These are phyloP conservation scores for Smittia aterrima DNA, from an alignment of 2,888 invertebrate genomes.

Conservation along the genomic window DNA sequence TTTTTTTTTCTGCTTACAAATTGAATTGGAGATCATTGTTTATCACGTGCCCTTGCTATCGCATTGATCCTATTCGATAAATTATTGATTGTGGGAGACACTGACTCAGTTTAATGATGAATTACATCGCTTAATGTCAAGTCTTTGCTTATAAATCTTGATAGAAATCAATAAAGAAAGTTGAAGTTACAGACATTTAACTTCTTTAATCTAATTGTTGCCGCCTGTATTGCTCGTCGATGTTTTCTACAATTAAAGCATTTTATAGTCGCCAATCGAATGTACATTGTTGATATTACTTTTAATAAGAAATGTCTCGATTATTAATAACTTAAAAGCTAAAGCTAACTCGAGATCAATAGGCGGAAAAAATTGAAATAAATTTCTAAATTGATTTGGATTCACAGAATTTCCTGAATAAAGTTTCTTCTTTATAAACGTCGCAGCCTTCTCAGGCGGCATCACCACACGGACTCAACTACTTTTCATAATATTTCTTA, in stretches of 20 bases:
- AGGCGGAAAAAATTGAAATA: no score
- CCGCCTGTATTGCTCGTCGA: neutral
- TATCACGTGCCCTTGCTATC: neutral
- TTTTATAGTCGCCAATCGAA: neutral
- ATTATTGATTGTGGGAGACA: slow-evolving; percentile 1
- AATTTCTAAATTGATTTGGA: no score
- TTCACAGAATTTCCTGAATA: no score
- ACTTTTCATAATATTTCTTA: no score
- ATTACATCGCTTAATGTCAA: neutral
- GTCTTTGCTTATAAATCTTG: neutral
- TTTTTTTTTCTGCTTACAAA: neutral
- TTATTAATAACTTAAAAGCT: no score
- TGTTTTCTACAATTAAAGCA: neutral
- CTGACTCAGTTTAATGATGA: slow-evolving; percentile 9
- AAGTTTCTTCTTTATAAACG: no score
- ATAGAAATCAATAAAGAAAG: neutral
- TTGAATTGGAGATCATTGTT: neutral
- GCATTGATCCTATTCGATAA: neutral
- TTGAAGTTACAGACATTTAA: neutral
- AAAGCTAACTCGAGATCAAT: no score
- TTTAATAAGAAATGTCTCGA: neutral
- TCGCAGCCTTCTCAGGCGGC: no score
- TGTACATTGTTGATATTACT: neutral
- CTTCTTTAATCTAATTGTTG: neutral
- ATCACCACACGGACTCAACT: no score